Percentiles rank a stretch among this genome's conserved stretches.
These are phyloP conservation scores for Protobothrops flavoviridis DNA, from an alignment of 2,113 vertebrate genomes.

Conservation along the genomic window DNA sequence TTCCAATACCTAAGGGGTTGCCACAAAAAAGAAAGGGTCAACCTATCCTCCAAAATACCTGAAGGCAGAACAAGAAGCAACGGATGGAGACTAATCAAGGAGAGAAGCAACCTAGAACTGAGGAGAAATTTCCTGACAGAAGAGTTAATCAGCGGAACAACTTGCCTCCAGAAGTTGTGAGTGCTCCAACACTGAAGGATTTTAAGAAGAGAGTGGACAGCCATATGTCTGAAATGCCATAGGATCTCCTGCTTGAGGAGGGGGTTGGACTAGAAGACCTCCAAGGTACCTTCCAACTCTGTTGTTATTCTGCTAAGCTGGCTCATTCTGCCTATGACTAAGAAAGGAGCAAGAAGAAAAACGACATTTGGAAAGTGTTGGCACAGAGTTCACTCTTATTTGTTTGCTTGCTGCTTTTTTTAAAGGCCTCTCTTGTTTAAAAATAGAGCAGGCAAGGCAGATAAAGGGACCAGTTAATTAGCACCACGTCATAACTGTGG, in stretches of 20 bases:
- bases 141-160: not conserved
- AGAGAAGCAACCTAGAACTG: not conserved
- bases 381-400: not conserved
- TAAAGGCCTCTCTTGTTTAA: not conserved
- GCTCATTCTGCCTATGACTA: not conserved
- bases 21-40: too few relatives aligned
- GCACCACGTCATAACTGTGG: slow-evolving; percentile 19
- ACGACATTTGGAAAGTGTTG: not conserved
- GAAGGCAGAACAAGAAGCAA: too few relatives aligned
- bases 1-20: too few relatives aligned
- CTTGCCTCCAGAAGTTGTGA: too few relatives aligned
- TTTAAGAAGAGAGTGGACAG: too few relatives aligned
- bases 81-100: not conserved
- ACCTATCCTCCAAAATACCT: too few relatives aligned
- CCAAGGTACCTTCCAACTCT: too few relatives aligned
- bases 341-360: not conserved
- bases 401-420: not conserved
- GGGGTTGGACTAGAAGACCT: too few relatives aligned
- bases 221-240: too few relatives aligned
- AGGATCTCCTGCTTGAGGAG: too few relatives aligned
- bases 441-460: slow-evolving; percentile 30
- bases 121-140: not conserved
- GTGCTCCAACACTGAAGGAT: too few relatives aligned
- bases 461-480: slow-evolving; percentile 39
- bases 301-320: not conserved